Conservation (phyloP, 2,888 invertebrate genomes). For the Didymodactylos carnosus region DNA sequence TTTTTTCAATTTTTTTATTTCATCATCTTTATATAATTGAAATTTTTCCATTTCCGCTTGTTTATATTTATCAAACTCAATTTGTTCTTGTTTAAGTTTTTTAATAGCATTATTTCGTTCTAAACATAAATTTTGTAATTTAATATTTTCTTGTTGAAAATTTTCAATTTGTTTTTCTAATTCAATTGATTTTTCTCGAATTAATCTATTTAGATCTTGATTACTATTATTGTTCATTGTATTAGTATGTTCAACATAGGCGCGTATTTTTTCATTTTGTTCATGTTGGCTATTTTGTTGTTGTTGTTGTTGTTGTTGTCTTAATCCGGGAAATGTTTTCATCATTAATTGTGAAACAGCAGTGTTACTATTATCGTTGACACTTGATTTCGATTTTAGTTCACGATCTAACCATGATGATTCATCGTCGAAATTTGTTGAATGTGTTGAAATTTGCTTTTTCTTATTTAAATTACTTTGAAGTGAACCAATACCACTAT, state of each 20-base stretch:
- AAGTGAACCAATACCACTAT: background rate
- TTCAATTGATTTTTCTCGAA: constrained; percentile 29
- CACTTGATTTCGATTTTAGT: too few relatives aligned
- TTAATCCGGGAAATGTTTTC: background rate
- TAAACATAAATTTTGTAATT: constrained; percentile 23
- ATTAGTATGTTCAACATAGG: too few relatives aligned
- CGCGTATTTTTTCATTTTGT: too few relatives aligned
- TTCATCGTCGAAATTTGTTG: background rate
- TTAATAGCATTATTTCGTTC: constrained; percentile 28
- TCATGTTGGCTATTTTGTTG: too few relatives aligned
- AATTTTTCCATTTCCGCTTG: constrained; percentile 24
- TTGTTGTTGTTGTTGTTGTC: too few relatives aligned
- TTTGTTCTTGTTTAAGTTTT: constrained; percentile 29
- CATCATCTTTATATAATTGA: constrained; percentile 28
- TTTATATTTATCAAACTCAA: constrained; percentile 30
- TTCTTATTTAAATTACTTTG: background rate
- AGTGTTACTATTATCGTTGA: too few relatives aligned
- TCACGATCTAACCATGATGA: background rate
- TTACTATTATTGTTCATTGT: too few relatives aligned
- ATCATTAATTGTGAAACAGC: too few relatives aligned
- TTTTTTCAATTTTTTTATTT: constrained; percentile 30
- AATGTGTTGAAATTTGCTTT: background rate
- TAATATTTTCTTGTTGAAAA: constrained; percentile 28
- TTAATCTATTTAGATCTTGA: background rate
- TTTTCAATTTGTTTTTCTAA: constrained; percentile 31